Evolutionary conservation across 2,797 vertebrate species (phyloP).

Genomic region (Notamacropus eugenii): DNA sequence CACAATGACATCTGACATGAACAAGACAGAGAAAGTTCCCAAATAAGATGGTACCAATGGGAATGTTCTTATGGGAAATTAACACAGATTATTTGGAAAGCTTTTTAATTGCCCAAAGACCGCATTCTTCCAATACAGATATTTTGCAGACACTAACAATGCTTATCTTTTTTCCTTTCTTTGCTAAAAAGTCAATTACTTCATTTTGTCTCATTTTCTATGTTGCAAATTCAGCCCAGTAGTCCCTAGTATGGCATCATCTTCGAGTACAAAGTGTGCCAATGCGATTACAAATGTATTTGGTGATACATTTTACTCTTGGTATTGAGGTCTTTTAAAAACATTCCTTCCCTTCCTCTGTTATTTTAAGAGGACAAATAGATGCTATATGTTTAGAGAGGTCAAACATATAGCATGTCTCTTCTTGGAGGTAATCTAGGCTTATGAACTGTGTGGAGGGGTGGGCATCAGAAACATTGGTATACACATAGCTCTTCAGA

Average conservation of each 20-base stretch:
- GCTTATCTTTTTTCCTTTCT: neutral
- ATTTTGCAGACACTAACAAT: neutral
- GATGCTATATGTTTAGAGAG: neutral
- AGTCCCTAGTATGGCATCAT: neutral
- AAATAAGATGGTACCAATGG: neutral
- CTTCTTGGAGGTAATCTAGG: neutral
- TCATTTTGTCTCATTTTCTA: neutral
- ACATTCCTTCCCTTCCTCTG: neutral
- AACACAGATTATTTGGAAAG: neutral
- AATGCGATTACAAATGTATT: neutral
- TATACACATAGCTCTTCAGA: neutral
- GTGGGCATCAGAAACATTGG: neutral
- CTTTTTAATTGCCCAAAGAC: neutral
- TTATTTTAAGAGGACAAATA: neutral
- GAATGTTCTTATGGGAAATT: neutral
- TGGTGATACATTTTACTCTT: neutral
- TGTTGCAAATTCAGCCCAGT: neutral
- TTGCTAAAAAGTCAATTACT: neutral
- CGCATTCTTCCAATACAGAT: neutral
- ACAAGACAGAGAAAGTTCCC: neutral
- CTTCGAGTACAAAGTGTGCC: neutral
- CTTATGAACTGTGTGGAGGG: neutral
- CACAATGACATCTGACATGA: neutral
- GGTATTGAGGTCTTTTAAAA: neutral
- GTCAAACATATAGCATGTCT: neutral